These are phyloP conservation scores for Pectinophora gossypiella DNA, from an alignment of 1,140 invertebrate species.

Conservation along the genomic window DNA sequence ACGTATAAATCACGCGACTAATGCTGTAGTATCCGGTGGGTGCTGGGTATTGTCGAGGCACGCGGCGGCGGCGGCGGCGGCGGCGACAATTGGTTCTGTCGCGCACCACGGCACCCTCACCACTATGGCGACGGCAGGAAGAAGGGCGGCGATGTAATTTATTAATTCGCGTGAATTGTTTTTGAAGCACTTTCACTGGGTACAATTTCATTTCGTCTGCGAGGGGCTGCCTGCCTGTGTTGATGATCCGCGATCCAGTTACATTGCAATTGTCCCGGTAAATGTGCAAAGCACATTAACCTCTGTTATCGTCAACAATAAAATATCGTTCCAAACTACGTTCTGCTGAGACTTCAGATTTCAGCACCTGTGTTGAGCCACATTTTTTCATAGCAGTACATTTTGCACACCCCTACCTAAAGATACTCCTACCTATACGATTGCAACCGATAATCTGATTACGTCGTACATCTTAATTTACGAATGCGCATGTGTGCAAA, in stretches of 20 bases:
- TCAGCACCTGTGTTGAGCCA: too few species aligned
- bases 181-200: slow-evolving; percentile 14
- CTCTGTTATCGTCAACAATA: too few species aligned
- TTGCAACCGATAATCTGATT: too few species aligned
- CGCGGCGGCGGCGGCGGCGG: slow-evolving; percentile 6
- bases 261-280: neutral
- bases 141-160: slow-evolving; percentile 41
- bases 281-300: too few species aligned
- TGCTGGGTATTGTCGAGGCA: slow-evolving; percentile 39
- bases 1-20: slow-evolving; percentile 68
- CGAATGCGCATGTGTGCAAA: too few species aligned
- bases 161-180: slow-evolving; percentile 50
- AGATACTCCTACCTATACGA: too few species aligned
- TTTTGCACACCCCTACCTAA: too few species aligned
- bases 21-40: slow-evolving; percentile 61
- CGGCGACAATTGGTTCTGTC: slow-evolving; percentile 35
- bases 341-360: too few species aligned
- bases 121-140: slow-evolving; percentile 26
- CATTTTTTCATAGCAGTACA: too few species aligned
- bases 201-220: neutral
- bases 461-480: too few species aligned
- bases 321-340: too few species aligned
- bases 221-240: neutral
- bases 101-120: slow-evolving; percentile 7
- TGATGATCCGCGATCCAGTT: too few species aligned